A percentile compares a stretch with the other conserved stretches of the same genome.
These are phyloP conservation scores for Rhinogobius similis DNA, from an alignment of 2,113 vertebrate species.

Conservation along the genomic window DNA sequence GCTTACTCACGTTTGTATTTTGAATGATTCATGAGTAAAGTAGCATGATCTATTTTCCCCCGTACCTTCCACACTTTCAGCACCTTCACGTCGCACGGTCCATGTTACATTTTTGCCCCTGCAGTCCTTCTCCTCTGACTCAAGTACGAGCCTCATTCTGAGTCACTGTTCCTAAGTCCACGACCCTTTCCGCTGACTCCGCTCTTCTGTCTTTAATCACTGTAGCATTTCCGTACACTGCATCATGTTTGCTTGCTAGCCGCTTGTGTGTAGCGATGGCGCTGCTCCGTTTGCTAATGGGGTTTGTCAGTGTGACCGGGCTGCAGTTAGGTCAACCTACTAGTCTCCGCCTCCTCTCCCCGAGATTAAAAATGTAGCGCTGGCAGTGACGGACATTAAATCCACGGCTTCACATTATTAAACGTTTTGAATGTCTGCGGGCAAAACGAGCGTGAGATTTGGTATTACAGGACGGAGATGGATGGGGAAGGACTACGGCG, in stretches of 20 bases:
- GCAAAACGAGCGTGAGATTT: slow-evolving; percentile 44
- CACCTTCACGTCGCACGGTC: not conserved
- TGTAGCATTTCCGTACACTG: slow-evolving; percentile 12
- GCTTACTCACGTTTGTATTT: too few relatives aligned
- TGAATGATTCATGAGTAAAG: too few relatives aligned
- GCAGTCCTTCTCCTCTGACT: slow-evolving; percentile 32
- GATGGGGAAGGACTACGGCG: slow-evolving; percentile 30
- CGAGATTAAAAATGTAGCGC: slow-evolving; percentile 55
- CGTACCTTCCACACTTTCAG: not conserved
- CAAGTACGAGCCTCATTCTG: slow-evolving; percentile 40
- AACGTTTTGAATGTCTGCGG: slow-evolving; percentile 50
- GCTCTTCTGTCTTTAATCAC: slow-evolving; percentile 51
- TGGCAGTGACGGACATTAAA: slow-evolving; percentile 56
- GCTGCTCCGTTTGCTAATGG: slow-evolving; percentile 42
- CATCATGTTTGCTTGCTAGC: slow-evolving; percentile 32
- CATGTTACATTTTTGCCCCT: slow-evolving; percentile 29
- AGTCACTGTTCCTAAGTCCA: slow-evolving; percentile 54
- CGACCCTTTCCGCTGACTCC: slow-evolving; percentile 62
- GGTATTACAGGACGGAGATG: slow-evolving; percentile 48
- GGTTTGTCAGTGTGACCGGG: slow-evolving; percentile 65
- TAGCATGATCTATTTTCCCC: too few relatives aligned
- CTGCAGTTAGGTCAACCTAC: slow-evolving; percentile 47
- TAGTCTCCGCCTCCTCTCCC: slow-evolving; percentile 40
- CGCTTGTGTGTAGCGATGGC: slow-evolving; percentile 8
- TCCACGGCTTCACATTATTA: slow-evolving; percentile 47